These are phyloP conservation scores for Anoplopoma fimbria DNA, from an alignment of 2,113 vertebrate genomes.

Conservation along the genomic window DNA sequence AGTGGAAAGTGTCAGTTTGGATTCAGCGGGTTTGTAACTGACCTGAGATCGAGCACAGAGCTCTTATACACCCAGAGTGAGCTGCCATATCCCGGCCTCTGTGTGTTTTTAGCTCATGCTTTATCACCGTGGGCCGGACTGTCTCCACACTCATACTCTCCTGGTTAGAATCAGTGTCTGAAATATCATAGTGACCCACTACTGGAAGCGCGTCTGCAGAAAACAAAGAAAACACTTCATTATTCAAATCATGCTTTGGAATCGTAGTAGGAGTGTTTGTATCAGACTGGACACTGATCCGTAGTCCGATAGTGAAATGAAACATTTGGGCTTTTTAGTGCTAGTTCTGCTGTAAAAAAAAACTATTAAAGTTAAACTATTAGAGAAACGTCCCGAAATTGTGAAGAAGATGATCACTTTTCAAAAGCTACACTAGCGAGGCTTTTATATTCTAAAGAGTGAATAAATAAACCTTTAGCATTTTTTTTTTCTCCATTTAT, in stretches of 20 bases:
- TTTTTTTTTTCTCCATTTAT: conserved; percentile 73
- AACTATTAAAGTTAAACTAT: neutral
- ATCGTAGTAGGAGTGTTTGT: conserved; percentile 27
- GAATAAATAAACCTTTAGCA: conserved; percentile 33
- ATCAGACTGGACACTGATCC: conserved; percentile 27
- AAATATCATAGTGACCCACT: conserved; percentile 95
- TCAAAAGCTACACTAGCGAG: neutral
- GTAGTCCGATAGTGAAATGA: neutral
- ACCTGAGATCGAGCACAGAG: conserved; percentile 89
- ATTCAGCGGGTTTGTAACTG: conserved; percentile 81
- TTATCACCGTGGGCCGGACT: conserved; percentile 92
- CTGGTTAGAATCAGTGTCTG: conserved; percentile 95
- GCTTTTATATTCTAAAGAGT: neutral
- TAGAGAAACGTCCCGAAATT: neutral
- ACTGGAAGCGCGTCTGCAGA: conserved; percentile 93
- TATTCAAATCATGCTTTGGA: conserved; percentile 76
- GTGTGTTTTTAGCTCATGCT: conserved; percentile 91
- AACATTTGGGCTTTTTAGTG: neutral
- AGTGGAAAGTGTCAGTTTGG: conserved; percentile 61
- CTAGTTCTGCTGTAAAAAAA: neutral
- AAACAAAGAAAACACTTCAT: conserved; percentile 84
- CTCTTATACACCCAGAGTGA: conserved; percentile 89
- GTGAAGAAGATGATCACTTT: neutral
- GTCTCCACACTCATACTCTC: conserved; percentile 94
- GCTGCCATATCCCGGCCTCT: conserved; percentile 86